Percentiles rank a stretch among this genome's conserved stretches.
These are phyloP conservation scores for Crossaster papposus DNA, from an alignment of 53 echinoderm and acorn worm genomes.

Conservation along the genomic window DNA sequence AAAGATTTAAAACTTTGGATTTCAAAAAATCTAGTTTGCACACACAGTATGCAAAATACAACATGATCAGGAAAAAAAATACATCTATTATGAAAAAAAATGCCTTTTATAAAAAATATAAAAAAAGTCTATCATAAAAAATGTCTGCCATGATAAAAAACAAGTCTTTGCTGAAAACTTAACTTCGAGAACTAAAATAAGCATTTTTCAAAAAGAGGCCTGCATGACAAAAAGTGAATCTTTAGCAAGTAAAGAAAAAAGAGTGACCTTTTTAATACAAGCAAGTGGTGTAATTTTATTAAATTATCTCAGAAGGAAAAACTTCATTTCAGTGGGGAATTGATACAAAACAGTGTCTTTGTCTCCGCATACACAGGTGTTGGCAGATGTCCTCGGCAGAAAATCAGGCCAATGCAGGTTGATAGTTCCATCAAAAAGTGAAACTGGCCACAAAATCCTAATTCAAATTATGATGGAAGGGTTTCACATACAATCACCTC, in stretches of 20 bases:
- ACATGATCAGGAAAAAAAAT: too few species aligned
- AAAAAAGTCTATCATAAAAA: too few species aligned
- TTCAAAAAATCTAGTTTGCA: not conserved
- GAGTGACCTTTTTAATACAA: not conserved
- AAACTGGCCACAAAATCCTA: constrained; percentile 32
- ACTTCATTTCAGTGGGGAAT: not conserved
- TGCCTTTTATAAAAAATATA: too few species aligned
- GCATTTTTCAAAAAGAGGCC: not conserved
- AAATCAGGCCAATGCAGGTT: constrained; percentile 13
- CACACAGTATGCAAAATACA: too few species aligned
- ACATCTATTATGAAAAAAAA: too few species aligned
- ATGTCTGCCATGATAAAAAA: too few species aligned
- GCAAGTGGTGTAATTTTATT: not conserved
- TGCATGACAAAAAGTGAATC: not conserved
- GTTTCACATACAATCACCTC: too few species aligned
- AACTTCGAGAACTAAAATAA: too few species aligned
- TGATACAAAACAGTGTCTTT: constrained; percentile 4
- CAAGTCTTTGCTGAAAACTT: too few species aligned
- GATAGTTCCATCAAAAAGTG: constrained; percentile 5
- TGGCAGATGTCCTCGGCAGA: not conserved
- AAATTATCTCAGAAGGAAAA: not conserved
- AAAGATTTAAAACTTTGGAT: not conserved
- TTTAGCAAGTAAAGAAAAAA: too few species aligned
- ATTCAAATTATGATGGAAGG: constrained; percentile 13
- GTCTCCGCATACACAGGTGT: too few species aligned